Percentiles rank a stretch among this genome's conserved stretches.
Conservation (phyloP, 1,140 invertebrate genomes). For the Asobara japonica region DNA sequence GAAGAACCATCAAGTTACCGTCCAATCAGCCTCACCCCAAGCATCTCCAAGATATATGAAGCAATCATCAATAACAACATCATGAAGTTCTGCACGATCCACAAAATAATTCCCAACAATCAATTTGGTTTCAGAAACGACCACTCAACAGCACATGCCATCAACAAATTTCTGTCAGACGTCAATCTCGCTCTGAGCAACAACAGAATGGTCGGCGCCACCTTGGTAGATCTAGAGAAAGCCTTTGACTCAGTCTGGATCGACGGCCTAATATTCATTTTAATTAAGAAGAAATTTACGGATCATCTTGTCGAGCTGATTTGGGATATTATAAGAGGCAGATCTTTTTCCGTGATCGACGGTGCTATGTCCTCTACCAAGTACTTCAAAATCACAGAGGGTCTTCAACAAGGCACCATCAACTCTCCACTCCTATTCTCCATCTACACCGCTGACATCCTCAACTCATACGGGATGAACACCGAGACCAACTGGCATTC, state of each 20-base stretch:
- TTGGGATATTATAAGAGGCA: constrained; percentile 19
- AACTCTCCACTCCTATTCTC: constrained; percentile 35
- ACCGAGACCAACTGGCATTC: background rate
- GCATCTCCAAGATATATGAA: constrained; percentile 44
- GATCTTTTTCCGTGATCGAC: background rate
- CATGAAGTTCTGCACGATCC: background rate
- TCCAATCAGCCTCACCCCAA: constrained; percentile 37
- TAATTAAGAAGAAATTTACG: constrained; percentile 30
- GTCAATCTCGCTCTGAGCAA: background rate
- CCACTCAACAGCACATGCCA: constrained; percentile 25
- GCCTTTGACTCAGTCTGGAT: constrained; percentile 33
- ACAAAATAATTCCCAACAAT: constrained; percentile 17
- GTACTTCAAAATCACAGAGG: constrained; percentile 29
- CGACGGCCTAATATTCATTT: constrained; percentile 36
- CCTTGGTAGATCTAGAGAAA: constrained; percentile 13
- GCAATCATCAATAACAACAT: constrained; percentile 29
- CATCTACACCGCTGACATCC: constrained; percentile 30
- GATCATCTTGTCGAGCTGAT: constrained; percentile 15
- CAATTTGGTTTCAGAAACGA: constrained; percentile 30
- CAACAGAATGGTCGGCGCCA: background rate
- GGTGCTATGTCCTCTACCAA: background rate
- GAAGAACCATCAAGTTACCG: constrained; percentile 30
- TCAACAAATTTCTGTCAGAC: constrained; percentile 28
- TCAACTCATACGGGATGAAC: background rate
- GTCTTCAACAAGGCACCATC: too few species aligned